Percentiles rank a stretch among this genome's conserved stretches.
phyloP scores from a whole-genome alignment of 2,113 vertebrate genomes.

The Falco punctatus region DNA sequence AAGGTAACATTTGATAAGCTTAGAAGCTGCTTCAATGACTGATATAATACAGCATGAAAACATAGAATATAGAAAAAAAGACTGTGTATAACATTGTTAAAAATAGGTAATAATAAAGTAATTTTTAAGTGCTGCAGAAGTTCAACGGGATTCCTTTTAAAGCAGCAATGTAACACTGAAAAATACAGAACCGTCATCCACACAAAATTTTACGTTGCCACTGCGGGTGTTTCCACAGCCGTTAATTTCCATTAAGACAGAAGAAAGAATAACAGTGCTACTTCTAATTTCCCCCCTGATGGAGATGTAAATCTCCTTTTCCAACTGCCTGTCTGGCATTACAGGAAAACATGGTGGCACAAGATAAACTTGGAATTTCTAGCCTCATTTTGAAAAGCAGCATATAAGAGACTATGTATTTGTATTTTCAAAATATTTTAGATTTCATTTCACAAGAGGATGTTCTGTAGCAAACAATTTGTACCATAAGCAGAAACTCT shows the following conservation, averaged over 20 bases:
- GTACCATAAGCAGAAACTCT: not conserved
- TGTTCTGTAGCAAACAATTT: not conserved
- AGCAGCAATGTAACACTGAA: not conserved
- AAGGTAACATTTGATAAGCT: not conserved
- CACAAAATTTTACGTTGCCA: not conserved
- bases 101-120: not conserved
- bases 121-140: not conserved
- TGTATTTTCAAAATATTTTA: not conserved
- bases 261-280: not conserved
- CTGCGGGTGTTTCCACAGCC: not conserved
- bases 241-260: not conserved
- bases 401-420: not conserved
- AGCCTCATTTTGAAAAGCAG: not conserved
- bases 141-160: not conserved
- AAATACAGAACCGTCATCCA: not conserved
- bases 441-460: not conserved
- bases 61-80: not conserved
- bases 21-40: not conserved
- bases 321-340: not conserved
- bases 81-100: not conserved
- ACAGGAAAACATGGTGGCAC: not conserved
- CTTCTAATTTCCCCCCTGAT: not conserved
- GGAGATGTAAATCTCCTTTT: not conserved
- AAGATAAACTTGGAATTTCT: not conserved
- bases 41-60: not conserved